Conservation (phyloP, 2,113 vertebrate genomes). For the Orientallactaga bullata region DNA sequence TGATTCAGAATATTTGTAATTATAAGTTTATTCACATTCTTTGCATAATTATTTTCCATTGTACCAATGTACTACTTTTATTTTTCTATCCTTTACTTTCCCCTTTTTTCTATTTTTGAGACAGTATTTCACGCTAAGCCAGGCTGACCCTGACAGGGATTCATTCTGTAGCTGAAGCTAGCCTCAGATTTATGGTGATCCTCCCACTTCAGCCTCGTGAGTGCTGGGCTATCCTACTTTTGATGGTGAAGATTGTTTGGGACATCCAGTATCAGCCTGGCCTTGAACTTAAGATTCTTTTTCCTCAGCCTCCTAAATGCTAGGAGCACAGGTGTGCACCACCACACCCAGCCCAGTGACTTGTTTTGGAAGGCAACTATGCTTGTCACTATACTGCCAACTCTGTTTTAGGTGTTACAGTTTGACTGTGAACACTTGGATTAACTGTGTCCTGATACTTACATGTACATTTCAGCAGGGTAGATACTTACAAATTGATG, state of each 20-base stretch:
- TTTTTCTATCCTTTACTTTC: not conserved
- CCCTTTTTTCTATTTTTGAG: not conserved
- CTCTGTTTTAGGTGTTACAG: not conserved
- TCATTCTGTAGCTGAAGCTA: no score
- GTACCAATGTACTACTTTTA: conserved; percentile 6
- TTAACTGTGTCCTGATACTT: conserved; percentile 11
- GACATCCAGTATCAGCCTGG: not conserved
- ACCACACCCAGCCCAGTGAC: not conserved
- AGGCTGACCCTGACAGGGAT: no score
- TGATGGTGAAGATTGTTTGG: not conserved
- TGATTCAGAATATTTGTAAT: conserved; percentile 43
- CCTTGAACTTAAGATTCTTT: not conserved
- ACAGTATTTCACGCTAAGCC: no score
- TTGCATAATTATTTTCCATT: not conserved
- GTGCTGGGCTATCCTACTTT: not conserved
- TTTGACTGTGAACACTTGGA: not conserved
- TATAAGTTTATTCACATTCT: not conserved
- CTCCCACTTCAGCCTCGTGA: no score
- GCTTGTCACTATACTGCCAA: not conserved
- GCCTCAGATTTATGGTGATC: no score
- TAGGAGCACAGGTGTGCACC: not conserved
- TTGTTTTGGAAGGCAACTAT: not conserved
- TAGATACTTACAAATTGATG: conserved; percentile 16
- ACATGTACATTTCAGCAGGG: not conserved
- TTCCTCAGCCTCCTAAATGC: not conserved